Conservation (phyloP, 2,888 invertebrate genomes). For the Watsonalla cultraria region DNA sequence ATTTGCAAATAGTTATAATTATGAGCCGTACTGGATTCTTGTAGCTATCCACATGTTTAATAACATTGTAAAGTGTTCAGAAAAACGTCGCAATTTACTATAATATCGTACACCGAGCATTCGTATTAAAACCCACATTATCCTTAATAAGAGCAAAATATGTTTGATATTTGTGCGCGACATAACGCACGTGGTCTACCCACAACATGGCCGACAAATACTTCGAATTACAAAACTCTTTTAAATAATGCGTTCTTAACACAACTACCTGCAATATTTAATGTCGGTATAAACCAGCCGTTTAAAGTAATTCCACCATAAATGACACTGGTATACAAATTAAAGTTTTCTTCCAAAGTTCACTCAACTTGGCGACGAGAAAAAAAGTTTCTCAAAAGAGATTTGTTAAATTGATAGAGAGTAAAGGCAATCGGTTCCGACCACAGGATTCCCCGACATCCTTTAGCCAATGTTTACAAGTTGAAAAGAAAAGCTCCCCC, state of each 20-base stretch:
- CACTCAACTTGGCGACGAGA: constrained; percentile 10
- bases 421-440: constrained; percentile 51
- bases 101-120: neutral
- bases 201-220: constrained; percentile 4
- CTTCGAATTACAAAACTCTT: neutral
- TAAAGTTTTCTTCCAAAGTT: constrained; percentile 3
- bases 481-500: constrained; percentile 51
- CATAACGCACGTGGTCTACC: neutral
- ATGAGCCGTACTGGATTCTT: too few relatives aligned
- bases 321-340: constrained; percentile 16
- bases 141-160: neutral
- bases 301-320: constrained; percentile 10
- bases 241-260: neutral
- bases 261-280: neutral
- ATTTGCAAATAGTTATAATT: too few relatives aligned
- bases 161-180: constrained; percentile 3
- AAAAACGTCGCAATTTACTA: neutral
- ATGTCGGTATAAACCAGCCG: neutral
- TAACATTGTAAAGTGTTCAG: neutral
- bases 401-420: constrained; percentile 19
- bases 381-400: constrained; percentile 12
- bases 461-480: constrained; percentile 66
- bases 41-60: neutral
- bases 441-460: constrained; percentile 61
- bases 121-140: neutral